A percentile compares a stretch with the other conserved stretches of the same genome.
These are phyloP conservation scores for Sylvicola cinctus DNA, from an alignment of 2,888 invertebrate genomes.

Conservation along the genomic window DNA sequence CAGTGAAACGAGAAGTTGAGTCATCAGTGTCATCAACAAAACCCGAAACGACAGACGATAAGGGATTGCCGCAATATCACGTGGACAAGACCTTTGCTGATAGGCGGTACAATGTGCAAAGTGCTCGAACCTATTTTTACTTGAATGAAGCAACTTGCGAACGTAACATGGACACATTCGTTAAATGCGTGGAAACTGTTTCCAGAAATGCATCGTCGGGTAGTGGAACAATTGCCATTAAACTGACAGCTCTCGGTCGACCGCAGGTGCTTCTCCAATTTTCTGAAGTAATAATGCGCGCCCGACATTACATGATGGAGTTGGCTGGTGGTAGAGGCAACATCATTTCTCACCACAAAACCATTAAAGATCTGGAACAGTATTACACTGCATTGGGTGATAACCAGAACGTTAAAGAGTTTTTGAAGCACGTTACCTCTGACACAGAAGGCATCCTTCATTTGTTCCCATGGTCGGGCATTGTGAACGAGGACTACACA, in stretches of 20 bases:
- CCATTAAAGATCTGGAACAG: conserved; percentile 67
- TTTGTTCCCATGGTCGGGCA: conserved; percentile 94
- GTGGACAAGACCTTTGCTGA: conserved; percentile 88
- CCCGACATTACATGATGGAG: conserved; percentile 83
- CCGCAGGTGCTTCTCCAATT: conserved; percentile 83
- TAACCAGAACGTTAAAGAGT: conserved; percentile 65
- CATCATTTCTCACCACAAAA: conserved; percentile 69
- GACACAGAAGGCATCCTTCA: conserved; percentile 92
- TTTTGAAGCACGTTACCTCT: conserved; percentile 77
- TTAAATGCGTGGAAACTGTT: conserved; percentile 88
- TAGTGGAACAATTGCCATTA: conserved; percentile 91
- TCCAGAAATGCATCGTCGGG: conserved; percentile 88
- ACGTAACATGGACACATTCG: conserved; percentile 88
- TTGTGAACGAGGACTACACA: conserved; percentile 82
- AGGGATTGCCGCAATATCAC: conserved; percentile 55
- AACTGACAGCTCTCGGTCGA: conserved; percentile 90
- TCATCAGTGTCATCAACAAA: conserved; percentile 22
- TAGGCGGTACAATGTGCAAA: conserved; percentile 79
- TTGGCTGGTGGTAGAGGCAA: conserved; percentile 76
- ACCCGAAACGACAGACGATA: conserved; percentile 28
- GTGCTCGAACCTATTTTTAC: conserved; percentile 96
- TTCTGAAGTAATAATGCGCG: conserved; percentile 91
- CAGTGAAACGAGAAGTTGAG: conserved; percentile 86
- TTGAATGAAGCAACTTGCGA: conserved; percentile 96
- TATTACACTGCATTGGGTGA: conserved; percentile 58